A percentile compares a stretch with the other conserved stretches of the same genome.
These are phyloP conservation scores for Galerucella pusilla DNA, from an alignment of 2,888 invertebrate species.

Conservation along the genomic window DNA sequence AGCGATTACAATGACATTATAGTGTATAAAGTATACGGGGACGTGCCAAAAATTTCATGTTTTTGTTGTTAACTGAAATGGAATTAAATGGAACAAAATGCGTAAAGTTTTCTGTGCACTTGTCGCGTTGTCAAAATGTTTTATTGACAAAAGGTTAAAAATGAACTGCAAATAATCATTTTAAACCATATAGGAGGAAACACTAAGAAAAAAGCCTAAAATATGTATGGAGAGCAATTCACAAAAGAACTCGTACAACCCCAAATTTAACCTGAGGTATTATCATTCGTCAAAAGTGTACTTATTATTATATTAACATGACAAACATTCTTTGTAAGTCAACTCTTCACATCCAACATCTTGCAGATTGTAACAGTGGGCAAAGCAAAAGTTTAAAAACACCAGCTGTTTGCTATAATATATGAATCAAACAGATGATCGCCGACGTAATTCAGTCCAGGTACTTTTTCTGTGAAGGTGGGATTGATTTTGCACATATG, in stretches of 20 bases:
- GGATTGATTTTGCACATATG: constrained; percentile 2
- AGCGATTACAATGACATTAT: background rate
- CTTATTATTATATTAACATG: background rate
- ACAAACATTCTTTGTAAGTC: background rate
- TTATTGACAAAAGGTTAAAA: background rate
- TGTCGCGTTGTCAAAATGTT: background rate
- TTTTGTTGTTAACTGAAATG: no score
- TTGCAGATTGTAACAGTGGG: constrained; percentile 2
- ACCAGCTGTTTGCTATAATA: background rate
- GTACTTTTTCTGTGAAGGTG: constrained; percentile 2
- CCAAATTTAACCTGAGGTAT: background rate
- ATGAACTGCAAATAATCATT: no score
- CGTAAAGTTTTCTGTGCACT: no score
- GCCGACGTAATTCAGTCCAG: background rate
- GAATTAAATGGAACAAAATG: no score
- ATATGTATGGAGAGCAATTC: no score
- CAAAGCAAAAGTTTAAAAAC: constrained; percentile 2
- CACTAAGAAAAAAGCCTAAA: no score
- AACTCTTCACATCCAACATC: constrained; percentile 2
- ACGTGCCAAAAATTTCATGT: background rate
- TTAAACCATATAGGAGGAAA: no score
- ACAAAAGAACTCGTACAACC: no score
- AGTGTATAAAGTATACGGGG: background rate
- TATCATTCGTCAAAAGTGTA: background rate
- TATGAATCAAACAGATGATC: constrained; percentile 1